Base-by-base conservation (phyloP, 2,113 vertebrate species). In the Ctenodactylus gundi region DNA sequence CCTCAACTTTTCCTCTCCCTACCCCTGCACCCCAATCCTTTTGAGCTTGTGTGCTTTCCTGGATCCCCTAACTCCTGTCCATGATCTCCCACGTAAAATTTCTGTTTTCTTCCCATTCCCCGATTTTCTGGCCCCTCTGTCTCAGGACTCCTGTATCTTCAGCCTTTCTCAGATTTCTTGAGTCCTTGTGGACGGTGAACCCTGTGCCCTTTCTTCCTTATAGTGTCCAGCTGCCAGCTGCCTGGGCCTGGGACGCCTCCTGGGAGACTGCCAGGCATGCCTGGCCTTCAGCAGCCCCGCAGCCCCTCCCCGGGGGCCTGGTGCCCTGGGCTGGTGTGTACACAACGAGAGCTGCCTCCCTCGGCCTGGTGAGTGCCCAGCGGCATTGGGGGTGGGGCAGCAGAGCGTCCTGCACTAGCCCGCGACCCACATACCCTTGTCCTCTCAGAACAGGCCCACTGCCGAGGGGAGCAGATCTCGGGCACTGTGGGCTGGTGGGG, bases 401-500 rank as follows among this genome's bases (percentile, higher is more conserved):
- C 0, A 0, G n/a, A 39, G 27, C 3, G 1, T 13, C 8, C 4
- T 15, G 7, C 11, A 2, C 84, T 88, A n/a, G 95, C 55, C 20
- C 3, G 14, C 23, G 11, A 5, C 7, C 1, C 21, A 17, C 3
- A 7, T 6, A 5, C 41, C n/a, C 53, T 9, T 87, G 17, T 95
- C 76, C 96, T 97, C 93, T 72, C 98, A 99, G 99, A 99, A 97
- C 98, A 97, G 97, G 98, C 98, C 96, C 98, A 98, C 90, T 99
- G 99, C 98, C 99, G 98, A 84, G 99, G 99, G 98, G 99, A 99
- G 98, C 99, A 99, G 98, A 99, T 99, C 97, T 99, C 99, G 1
- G 99, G 99, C 93, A 99, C 99, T 23, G 98, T 99, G 83, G 99
- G 99, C 98, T 99, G 99, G 99, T 99, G 99, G 99, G 99, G 99